Conservation (phyloP, 1,140 invertebrate species). For the Drosophila tani region DNA sequence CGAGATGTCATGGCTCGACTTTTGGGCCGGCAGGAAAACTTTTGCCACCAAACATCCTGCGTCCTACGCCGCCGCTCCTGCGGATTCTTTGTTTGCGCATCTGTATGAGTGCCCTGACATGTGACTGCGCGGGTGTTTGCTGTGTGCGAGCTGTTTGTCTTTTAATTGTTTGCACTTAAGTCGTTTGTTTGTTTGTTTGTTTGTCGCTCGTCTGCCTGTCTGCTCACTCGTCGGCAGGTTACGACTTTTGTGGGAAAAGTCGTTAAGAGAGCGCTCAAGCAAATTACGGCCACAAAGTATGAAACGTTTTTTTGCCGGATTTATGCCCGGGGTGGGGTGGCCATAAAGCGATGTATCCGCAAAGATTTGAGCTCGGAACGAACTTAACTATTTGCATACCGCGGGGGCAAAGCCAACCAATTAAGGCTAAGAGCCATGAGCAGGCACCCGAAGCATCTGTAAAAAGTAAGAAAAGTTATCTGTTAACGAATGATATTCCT, state of each 20-base stretch:
- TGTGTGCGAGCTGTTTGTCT: slow-evolving; percentile 72
- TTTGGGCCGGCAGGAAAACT: slow-evolving; percentile 66
- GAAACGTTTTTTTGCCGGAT: slow-evolving; percentile 27
- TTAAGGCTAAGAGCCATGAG: slow-evolving; percentile 1
- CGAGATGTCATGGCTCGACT: slow-evolving; percentile 68
- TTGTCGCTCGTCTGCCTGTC: slow-evolving; percentile 43
- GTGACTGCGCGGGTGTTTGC: slow-evolving; percentile 23
- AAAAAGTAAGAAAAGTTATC: too few species aligned
- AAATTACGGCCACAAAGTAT: slow-evolving; percentile 74
- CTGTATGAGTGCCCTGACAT: slow-evolving; percentile 35
- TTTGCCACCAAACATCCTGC: slow-evolving; percentile 49
- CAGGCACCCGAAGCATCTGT: background rate
- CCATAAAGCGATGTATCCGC: slow-evolving; percentile 9
- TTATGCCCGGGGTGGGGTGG: slow-evolving; percentile 17
- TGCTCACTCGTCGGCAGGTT: slow-evolving; percentile 49
- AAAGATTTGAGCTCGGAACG: background rate
- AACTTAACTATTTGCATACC: slow-evolving; percentile 8
- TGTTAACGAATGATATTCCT: too few species aligned
- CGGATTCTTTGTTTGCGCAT: slow-evolving; percentile 53
- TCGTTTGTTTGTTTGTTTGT: slow-evolving; percentile 53
- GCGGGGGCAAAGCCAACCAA: background rate
- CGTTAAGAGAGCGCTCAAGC: slow-evolving; percentile 67
- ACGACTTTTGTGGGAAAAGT: slow-evolving; percentile 77
- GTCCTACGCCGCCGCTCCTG: slow-evolving; percentile 24
- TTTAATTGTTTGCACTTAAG: slow-evolving; percentile 83